These are phyloP conservation scores for Pachymerium ferrugineum DNA, from an alignment of 2,888 invertebrate genomes.

Conservation along the genomic window DNA sequence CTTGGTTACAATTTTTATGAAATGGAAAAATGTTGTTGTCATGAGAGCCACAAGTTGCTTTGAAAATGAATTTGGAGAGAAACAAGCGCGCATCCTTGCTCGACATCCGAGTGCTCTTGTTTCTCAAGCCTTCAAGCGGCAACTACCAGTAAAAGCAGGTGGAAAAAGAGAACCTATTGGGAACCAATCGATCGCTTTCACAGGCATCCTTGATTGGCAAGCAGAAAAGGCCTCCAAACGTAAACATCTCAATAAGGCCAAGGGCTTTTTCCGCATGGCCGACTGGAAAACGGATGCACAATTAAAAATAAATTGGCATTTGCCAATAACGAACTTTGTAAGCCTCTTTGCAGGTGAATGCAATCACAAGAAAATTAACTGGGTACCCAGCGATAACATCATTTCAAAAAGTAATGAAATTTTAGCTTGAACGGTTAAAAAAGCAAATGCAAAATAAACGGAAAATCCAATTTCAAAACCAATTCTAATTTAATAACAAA, in stretches of 20 bases:
- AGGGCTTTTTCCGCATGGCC: background rate
- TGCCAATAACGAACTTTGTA: background rate
- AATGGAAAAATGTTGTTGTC: too few relatives aligned
- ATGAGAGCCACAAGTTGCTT: background rate
- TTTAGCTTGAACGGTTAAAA: background rate
- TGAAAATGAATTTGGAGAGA: background rate
- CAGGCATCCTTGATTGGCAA: constrained; percentile 1
- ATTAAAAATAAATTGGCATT: constrained; percentile 25
- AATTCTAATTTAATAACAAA: background rate
- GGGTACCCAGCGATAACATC: background rate
- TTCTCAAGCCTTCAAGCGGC: background rate
- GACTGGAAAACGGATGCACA: constrained; percentile 2
- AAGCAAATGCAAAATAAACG: background rate
- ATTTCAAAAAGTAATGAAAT: background rate
- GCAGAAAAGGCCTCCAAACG: background rate
- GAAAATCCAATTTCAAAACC: background rate
- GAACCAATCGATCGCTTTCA: constrained; percentile 1
- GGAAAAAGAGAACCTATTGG: background rate
- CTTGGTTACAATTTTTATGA: background rate
- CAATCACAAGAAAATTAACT: background rate
- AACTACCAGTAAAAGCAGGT: background rate
- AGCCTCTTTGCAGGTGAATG: constrained; percentile 6
- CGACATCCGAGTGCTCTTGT: constrained; percentile 5
- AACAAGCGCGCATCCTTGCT: background rate
- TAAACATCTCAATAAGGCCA: constrained; percentile 19